phyloP scores from a whole-genome alignment of 1,140 invertebrate species.

The Gonioctena quinquepunctata region DNA sequence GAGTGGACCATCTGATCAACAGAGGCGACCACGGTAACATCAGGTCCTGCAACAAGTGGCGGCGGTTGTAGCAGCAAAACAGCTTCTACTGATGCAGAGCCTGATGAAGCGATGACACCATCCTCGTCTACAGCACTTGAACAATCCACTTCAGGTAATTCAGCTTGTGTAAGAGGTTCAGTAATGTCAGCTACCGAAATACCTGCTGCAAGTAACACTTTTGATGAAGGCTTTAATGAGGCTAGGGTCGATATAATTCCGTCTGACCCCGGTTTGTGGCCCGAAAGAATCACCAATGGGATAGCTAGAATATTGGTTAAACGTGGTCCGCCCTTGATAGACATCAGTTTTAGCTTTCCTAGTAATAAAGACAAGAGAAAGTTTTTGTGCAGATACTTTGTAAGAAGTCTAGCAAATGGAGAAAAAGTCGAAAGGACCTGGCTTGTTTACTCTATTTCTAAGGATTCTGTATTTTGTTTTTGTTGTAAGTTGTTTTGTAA shows the following conservation, averaged over 20 bases:
- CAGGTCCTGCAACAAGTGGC: constrained; percentile 18
- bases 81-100: constrained; percentile 18
- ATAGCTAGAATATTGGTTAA: constrained; percentile 26
- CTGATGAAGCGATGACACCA: constrained; percentile 16
- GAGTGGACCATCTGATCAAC: constrained; percentile 20
- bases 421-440: constrained; percentile 31
- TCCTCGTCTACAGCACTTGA: constrained; percentile 21
- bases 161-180: constrained; percentile 21
- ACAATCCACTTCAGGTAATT: constrained; percentile 21
- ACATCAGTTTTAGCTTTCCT: constrained; percentile 22
- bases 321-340: constrained; percentile 16
- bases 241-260: background rate
- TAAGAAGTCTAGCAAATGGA: constrained; percentile 30
- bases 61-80: constrained; percentile 20
- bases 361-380: constrained; percentile 26
- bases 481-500: constrained; percentile 36
- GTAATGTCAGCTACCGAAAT: constrained; percentile 19
- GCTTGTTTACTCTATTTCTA: constrained; percentile 30
- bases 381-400: constrained; percentile 27
- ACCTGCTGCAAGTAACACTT: constrained; percentile 22
- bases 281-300: background rate
- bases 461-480: constrained; percentile 35
- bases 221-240: constrained; percentile 21
- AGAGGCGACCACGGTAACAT: constrained; percentile 16
- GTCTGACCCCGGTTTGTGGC: constrained; percentile 22